A percentile compares a stretch with the other conserved stretches of the same genome.
Evolutionary conservation across 2,888 invertebrate genomes (phyloP).

Genomic region (Pharmacophagus antenor): DNA sequence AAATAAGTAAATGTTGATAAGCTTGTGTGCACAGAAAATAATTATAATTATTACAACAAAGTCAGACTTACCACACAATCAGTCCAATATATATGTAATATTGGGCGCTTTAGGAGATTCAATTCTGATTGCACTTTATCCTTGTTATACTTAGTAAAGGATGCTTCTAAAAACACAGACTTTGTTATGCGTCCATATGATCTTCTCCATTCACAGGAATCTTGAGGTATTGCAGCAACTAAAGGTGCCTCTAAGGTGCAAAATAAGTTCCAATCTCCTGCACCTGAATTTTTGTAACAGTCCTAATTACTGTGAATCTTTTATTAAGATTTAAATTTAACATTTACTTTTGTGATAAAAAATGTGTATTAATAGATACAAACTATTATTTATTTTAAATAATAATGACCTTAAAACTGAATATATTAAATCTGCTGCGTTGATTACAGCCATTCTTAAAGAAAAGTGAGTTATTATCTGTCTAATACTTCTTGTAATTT

Average conservation of each 20-base stretch:
- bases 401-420: not conserved
- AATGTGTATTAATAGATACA: no score
- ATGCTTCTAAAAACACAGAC: constrained; percentile 90
- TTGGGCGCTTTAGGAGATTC: constrained; percentile 91
- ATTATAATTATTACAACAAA: not conserved
- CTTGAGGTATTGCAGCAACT: constrained; percentile 89
- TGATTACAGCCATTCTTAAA: constrained; percentile 7
- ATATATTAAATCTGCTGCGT: not conserved
- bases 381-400: no score
- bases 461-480: constrained; percentile 6
- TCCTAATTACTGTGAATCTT: not conserved
- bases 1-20: no score
- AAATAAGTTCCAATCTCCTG: constrained; percentile 92
- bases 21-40: no score
- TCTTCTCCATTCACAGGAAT: constrained; percentile 94
- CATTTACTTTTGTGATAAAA: not conserved
- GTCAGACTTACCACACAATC: constrained; percentile 90
- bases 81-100: constrained; percentile 97
- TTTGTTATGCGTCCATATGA: constrained; percentile 93
- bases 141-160: constrained; percentile 89
- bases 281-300: constrained; percentile 79
- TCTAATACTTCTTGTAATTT: not conserved
- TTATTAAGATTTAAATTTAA: not conserved
- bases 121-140: constrained; percentile 87
- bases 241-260: constrained; percentile 89